Conservation (phyloP, 2,888 invertebrate genomes). For the Drosophila helvetica region DNA sequence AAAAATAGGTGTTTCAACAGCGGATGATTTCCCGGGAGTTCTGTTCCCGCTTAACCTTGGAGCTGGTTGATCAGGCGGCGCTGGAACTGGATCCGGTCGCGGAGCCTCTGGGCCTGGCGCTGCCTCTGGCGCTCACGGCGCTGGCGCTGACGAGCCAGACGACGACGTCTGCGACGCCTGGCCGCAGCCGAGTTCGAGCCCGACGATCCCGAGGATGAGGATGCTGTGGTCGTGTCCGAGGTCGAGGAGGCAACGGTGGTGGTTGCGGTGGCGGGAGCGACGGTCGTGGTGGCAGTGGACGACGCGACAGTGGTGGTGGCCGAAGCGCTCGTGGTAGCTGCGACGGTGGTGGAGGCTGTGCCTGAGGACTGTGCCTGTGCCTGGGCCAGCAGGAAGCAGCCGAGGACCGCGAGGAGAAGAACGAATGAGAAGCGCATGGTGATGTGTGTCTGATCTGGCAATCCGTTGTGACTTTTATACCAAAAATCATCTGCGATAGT, state of each 20-base stretch:
- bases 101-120: constrained; percentile 16
- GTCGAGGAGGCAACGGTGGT: not conserved
- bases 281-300: not conserved
- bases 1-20: not conserved
- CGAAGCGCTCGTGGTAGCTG: not conserved
- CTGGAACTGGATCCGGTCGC: not conserved
- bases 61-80: not conserved
- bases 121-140: constrained; percentile 27
- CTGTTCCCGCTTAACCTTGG: not conserved
- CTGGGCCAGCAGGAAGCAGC: constrained; percentile 14
- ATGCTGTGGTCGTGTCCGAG: constrained; percentile 1
- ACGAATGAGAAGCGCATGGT: constrained; percentile 6
- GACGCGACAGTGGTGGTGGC: not conserved
- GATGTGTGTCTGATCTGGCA: too few species aligned
- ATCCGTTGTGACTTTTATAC: too few species aligned
- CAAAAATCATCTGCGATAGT: not conserved
- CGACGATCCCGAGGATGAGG: constrained; percentile 20
- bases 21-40: not conserved
- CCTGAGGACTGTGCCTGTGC: not conserved
- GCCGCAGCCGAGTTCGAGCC: constrained; percentile 23
- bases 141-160: constrained; percentile 29
- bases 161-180: constrained; percentile 36
- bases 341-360: too few species aligned
- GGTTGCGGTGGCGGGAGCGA: not conserved
- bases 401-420: not conserved